Evolutionary conservation across 2,113 vertebrate genomes (phyloP), one percentile per base, ranked within the genome.

Genomic region (Proterorhinus semilunaris): DNA sequence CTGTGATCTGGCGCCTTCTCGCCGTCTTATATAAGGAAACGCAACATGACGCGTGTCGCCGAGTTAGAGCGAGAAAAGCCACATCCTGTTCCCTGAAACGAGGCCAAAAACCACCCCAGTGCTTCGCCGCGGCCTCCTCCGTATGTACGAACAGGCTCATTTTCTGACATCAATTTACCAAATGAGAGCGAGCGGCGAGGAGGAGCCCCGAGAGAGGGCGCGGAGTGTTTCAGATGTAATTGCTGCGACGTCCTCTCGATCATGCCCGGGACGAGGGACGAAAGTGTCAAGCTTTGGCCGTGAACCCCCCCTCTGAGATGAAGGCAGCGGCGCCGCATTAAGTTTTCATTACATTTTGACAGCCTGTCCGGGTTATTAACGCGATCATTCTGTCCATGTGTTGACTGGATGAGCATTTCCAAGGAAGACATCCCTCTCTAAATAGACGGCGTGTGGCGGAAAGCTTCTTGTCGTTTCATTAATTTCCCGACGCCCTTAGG

Each of bases 61-160:
- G 62, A 49, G 51, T 4, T 59, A 74, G 72, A 45, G 6, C 51
- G 49, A 82, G 78, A 82, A 83, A 79, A 86, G 54, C 90, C 91
- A 81, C 91, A 88, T 92, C 92, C 92, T 91, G 86, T 91, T 88
- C 84, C 47, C 54, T 72, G 77, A 86, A 87, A 76, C 64, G 65
- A 27, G 3, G 76, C 75, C 6, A 71, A 67, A 86, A 45, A 62
- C 55, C 1, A 36, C 46, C 66, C 17, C 70, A 79, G 74, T 54
- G 10, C 21, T 12, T 21, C 70, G 76, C 77, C 69, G 16, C 68
- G 66, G 48, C 10, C 6, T 43, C 69, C 75, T 78, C 49, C 43
- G 10, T 65, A 49, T 73, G 10, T 49, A 8, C 47, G 6, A 0
- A 1, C 54, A 9, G 27, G 27, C 44, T 61, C 53, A 0, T n/a